Base-by-base conservation (phyloP, 2,888 invertebrate species). In the Adineta ricciae region DNA sequence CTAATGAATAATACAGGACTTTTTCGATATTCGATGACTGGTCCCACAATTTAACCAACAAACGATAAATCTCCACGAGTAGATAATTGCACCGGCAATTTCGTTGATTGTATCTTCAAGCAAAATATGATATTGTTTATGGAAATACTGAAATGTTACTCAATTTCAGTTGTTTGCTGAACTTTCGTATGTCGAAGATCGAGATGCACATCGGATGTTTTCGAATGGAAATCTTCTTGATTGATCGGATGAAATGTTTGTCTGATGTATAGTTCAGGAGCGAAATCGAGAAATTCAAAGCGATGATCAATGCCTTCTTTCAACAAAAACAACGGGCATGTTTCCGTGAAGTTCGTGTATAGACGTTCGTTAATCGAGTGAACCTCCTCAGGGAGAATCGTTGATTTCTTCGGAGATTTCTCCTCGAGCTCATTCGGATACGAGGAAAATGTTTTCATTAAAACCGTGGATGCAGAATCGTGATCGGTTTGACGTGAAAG, bases 201-300 rank as follows among this genome's bases (percentile, higher is more conserved):
- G 27, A 27, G 5, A 27, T 27, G 56, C 27, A 9, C 27, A 27
- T 73, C 73, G 21, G 38, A 21, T 21, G 36, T 36, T 7, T 36
- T 38, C 24, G 16, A 41, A 8, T 24, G 21, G 11, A 78, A 78
- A 38, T 38, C 73, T 38, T 38, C 73, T 14, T 41, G 38, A 24
- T 41, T 41, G 7, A 78, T 78, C 3, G 73, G 36, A 78, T 27
- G 73, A 41, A 78, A 78, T 78, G 19, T 21, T 41, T 38, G 36
- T 38, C 73, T 36, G 38, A 78, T 38, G 41, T 41, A 38, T 78
- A 78, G 38, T 24, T 78, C 41, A 36, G 73, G 73, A 38, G 41
- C 73, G 41, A 78, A 78, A 78, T 78, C 73, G 9, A 78, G 41
- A 78, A 78, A 78, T 78, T 78, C 73, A 78, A 78, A 78, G 9